phyloP scores from a whole-genome alignment of 2,888 invertebrate genomes.

The Oligia strigilis region DNA sequence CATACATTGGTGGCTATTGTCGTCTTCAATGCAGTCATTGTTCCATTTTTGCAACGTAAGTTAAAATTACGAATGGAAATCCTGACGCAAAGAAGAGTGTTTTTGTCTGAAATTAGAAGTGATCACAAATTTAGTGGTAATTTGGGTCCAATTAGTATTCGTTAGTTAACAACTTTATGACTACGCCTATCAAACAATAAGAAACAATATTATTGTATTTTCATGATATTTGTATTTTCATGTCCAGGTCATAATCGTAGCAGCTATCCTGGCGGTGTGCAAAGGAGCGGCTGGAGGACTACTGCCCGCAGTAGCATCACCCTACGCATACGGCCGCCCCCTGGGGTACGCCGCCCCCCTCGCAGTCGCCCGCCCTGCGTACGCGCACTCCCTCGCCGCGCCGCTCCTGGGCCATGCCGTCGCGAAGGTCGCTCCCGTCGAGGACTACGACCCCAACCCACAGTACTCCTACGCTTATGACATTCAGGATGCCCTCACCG shows the following conservation, averaged over 20 bases:
- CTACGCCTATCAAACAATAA: background rate
- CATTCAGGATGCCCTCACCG: conserved; percentile 92
- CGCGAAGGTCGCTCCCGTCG: conserved; percentile 85
- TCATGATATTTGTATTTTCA: background rate
- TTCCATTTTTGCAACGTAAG: background rate
- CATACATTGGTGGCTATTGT: background rate
- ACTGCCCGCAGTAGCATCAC: conserved; percentile 74
- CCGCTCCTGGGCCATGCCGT: conserved; percentile 76
- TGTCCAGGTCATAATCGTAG: conserved; percentile 79
- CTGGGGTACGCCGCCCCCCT: conserved; percentile 75
- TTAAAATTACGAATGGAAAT: background rate
- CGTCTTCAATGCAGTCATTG: background rate
- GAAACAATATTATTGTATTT: background rate
- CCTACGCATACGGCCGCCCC: conserved; percentile 78
- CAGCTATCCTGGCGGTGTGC: conserved; percentile 80
- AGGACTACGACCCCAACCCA: conserved; percentile 91
- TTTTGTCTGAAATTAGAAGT: background rate
- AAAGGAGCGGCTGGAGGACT: conserved; percentile 77
- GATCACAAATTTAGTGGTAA: background rate
- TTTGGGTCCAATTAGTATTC: background rate
- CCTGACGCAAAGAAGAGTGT: background rate
- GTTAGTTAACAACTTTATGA: background rate
- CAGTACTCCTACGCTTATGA: conserved; percentile 93
- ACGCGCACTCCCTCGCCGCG: conserved; percentile 60
- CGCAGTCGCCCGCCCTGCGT: conserved; percentile 78